These are phyloP conservation scores for Cynoglossus semilaevis DNA, from an alignment of 2,113 vertebrate genomes.

Conservation along the genomic window DNA sequence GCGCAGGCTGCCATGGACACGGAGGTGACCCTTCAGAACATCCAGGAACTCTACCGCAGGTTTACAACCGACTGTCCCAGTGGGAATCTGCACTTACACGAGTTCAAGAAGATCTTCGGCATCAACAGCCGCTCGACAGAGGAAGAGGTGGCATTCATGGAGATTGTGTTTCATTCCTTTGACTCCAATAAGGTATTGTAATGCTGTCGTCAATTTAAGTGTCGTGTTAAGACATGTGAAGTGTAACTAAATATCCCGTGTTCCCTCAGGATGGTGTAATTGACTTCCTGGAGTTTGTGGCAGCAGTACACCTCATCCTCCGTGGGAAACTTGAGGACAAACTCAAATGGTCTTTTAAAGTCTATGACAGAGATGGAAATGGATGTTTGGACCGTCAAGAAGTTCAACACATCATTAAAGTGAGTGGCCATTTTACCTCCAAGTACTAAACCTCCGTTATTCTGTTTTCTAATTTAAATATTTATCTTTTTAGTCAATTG, in stretches of 20 bases:
- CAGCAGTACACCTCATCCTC: conserved; percentile 81
- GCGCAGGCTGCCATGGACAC: conserved; percentile 51
- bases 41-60: conserved; percentile 83
- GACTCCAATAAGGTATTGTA: conserved; percentile 79
- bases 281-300: conserved; percentile 86
- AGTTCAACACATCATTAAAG: conserved; percentile 59
- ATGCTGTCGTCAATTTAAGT: too few relatives aligned
- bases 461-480: too few relatives aligned
- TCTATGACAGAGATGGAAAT: conserved; percentile 82
- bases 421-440: conserved; percentile 28
- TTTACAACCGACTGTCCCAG: conserved; percentile 84
- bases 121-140: conserved; percentile 67
- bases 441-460: too few relatives aligned
- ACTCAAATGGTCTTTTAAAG: conserved; percentile 84
- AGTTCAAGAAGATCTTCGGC: conserved; percentile 84
- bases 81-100: conserved; percentile 80
- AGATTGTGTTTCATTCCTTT: conserved; percentile 80
- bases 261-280: conserved; percentile 76
- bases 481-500: too few relatives aligned
- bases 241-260: neutral
- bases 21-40: conserved; percentile 76
- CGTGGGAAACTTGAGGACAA: conserved; percentile 85
- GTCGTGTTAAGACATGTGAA: too few relatives aligned
- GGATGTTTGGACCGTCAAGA: conserved; percentile 80
- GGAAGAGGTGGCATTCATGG: conserved; percentile 77